phyloP scores from a whole-genome alignment of 2,113 vertebrate genomes.

The Urocitellus parryii region DNA sequence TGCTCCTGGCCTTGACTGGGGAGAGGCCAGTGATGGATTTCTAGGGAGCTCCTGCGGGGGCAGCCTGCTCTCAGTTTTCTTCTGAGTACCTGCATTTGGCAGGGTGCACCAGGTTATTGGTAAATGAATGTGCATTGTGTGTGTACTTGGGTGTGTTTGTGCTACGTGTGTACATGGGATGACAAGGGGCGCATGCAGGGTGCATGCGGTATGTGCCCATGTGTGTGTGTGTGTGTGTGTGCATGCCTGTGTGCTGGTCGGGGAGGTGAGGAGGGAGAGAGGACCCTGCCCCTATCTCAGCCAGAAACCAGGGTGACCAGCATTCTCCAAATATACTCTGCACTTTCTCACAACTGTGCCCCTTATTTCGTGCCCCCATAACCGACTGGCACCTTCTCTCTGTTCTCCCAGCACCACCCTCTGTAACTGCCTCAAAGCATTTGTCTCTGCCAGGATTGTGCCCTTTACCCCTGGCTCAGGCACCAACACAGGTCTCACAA shows the following conservation, averaged over 20 bases:
- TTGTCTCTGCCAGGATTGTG: background rate
- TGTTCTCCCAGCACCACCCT: background rate
- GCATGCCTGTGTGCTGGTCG: too few species aligned
- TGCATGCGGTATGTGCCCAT: background rate
- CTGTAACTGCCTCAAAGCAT: too few species aligned
- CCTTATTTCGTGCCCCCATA: background rate
- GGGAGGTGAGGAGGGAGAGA: background rate
- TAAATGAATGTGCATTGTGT: background rate
- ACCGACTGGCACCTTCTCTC: background rate
- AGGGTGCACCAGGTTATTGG: background rate
- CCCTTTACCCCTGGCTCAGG: background rate
- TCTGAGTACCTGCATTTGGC: background rate
- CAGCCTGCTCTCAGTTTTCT: background rate
- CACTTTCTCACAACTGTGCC: background rate
- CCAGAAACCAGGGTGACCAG: too few species aligned
- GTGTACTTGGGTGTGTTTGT: too few species aligned
- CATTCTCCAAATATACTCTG: background rate
- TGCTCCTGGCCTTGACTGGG: background rate
- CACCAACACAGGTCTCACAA: background rate
- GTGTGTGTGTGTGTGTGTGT: too few species aligned
- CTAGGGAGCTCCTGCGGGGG: background rate
- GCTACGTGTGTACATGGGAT: background rate
- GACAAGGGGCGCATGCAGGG: accelerated
- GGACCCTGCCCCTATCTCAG: background rate
- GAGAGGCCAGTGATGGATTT: background rate